Evolutionary conservation across 2,888 invertebrate genomes (phyloP), one percentile per base, ranked within the genome.

Genomic region (Nemapogon koenigi): DNA sequence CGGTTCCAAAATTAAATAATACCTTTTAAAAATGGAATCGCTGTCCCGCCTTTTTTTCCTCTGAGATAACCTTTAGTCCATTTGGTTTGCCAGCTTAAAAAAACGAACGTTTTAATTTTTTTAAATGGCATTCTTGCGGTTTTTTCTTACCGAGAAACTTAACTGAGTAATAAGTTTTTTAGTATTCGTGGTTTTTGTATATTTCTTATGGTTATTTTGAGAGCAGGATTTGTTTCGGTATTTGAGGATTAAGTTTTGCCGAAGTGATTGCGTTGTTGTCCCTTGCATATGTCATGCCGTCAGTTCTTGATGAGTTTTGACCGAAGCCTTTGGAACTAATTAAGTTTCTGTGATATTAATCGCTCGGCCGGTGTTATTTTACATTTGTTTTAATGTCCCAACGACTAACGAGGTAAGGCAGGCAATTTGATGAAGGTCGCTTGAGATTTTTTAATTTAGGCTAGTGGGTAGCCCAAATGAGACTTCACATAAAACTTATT

Each of bases 1-100:
- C 71, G 70, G 78, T 75, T 78, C 65, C 69, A 64, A 76, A 75
- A 73, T 76, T 75, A 76, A 78, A 78, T 78, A 71, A 78, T 76
- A 76, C 72, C 72, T 78, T 78, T 76, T 68, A 72, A 76, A 76
- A 78, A 75, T 76, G 78, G 73, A 76, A 78, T 76, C 73, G 73
- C 69, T 71, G 71, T 61, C 73, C 76, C 76, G 76, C 76, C 76
- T 72, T 72, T 72, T 38, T 73, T 73, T 69, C 65, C 68, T 61
- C 53, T 59, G 70, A 75, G 76, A 78, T 78, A 76, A 73, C 73
- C 73, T 75, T 75, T 66, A 68, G 70, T 66, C 72, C 71, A 64
- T 70, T 72, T 66, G 71, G 66, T 64, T 66, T 63, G 66, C 64
- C 71, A 60, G 67, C 60, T 65, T 68, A 72, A 71, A 71, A 73